These are phyloP conservation scores for Choloepus hoffmanni DNA, from an alignment of 2,113 vertebrate species.

Conservation along the genomic window DNA sequence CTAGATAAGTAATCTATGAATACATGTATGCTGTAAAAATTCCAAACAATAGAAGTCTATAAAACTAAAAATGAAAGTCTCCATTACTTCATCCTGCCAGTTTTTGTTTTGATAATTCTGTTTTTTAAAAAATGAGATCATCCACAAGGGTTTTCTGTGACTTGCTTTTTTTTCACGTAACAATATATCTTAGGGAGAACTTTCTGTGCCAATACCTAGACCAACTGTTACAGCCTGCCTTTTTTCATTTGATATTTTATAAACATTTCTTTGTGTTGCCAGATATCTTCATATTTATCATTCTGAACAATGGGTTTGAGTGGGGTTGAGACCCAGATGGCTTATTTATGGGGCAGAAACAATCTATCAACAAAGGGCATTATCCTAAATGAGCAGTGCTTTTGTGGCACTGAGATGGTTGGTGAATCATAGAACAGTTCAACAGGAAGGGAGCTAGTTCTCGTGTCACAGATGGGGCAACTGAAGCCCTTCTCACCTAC, in stretches of 20 bases:
- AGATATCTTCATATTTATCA: conserved; percentile 9
- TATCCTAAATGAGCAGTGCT: neutral
- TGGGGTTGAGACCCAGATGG: neutral
- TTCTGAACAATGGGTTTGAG: neutral
- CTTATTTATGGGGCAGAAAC: neutral
- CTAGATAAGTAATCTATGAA: conserved; percentile 10
- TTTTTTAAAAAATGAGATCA: neutral
- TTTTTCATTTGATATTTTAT: conserved; percentile 26
- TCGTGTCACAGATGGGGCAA: neutral
- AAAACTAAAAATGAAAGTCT: conserved; percentile 49
- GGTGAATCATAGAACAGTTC: neutral
- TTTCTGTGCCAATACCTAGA: neutral
- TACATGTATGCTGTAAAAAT: conserved; percentile 23
- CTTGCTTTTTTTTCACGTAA: conserved; percentile 34
- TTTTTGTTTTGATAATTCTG: conserved; percentile 25
- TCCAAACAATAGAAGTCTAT: neutral
- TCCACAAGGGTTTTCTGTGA: neutral
- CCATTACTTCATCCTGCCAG: neutral
- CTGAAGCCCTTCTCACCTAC: neutral
- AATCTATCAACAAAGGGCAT: neutral
- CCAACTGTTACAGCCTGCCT: neutral
- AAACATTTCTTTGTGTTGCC: neutral
- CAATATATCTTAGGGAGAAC: neutral
- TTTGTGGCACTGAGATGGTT: neutral
- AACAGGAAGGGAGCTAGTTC: neutral